Base-by-base conservation (phyloP, 2,113 vertebrate genomes). In the Ascaphus truei region DNA sequence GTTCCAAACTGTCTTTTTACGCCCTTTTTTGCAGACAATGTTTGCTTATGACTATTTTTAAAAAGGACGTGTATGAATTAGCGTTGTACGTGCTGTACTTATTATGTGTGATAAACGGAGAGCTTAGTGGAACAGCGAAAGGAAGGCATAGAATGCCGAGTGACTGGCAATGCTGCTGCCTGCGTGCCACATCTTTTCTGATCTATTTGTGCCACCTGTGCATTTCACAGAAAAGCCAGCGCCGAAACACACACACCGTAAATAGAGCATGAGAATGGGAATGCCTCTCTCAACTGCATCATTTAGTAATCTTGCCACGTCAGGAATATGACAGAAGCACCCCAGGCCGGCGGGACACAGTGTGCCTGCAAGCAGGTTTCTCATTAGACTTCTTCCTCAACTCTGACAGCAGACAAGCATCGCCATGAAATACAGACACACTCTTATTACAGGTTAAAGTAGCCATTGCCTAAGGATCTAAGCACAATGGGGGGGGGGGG, bases 211-310 rank as follows among this genome's bases (percentile, higher is more conserved):
- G 22, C 25, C 56, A 37, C 25, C 20, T 60, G 45, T 56, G 47
- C 57, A 60, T 52, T 27, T 37, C 10, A 10, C 30, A 34, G 66
- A 16, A 60, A 29, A 34, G 25, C 13, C 29, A 3, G 67, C 31
- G 61, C 47, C 52, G 45, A 71, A 71, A 58, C 67, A 59, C 23
- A 50, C 43, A 50, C 20, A 31, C 45, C 15, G 31, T 30, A 71
- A 71, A 51, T 71, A 71, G 67, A 71, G 67, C 67, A 71, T 71
- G 56, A 71, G 61, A 71, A 71, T 61, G 11, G n/a, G 55, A 23
- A 48, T 51, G 56, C 56, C 20, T 61, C 57, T 41, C 56, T 71
- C 45, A 12, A 61, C 57, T 52, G 56, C 47, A 71, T 71, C 36
- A 71, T 71, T 71, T 71, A 60, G 67, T 71, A 52, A 71, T 61